These are phyloP conservation scores for Octodonta nipae DNA, from an alignment of 2,888 invertebrate species.

Conservation along the genomic window DNA sequence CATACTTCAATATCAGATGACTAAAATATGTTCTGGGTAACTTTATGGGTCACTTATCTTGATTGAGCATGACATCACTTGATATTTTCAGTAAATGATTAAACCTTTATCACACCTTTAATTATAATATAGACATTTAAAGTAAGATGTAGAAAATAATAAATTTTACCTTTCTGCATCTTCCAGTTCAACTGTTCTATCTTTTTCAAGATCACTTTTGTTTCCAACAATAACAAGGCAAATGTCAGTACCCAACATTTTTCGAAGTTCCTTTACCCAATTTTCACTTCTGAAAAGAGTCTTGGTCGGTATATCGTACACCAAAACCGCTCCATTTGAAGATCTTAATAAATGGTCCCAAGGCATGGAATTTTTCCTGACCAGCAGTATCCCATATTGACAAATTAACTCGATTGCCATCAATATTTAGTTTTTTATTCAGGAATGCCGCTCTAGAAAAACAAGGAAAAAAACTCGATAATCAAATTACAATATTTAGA, in stretches of 20 bases:
- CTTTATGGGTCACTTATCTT: too few species aligned
- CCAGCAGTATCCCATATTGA: slow-evolving; percentile 99
- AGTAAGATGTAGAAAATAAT: too few species aligned
- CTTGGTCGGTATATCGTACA: slow-evolving; percentile 86
- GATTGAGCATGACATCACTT: too few species aligned
- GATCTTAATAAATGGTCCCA: slow-evolving; percentile 96
- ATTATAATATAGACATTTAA: too few species aligned
- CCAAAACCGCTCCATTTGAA: slow-evolving; percentile 92
- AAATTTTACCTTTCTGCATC: slow-evolving; percentile 84
- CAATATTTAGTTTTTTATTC: slow-evolving; percentile 82
- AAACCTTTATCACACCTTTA: too few species aligned
- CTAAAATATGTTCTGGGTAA: too few species aligned
- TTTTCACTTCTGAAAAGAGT: slow-evolving; percentile 95
- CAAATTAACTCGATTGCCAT: slow-evolving; percentile 76
- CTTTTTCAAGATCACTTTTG: slow-evolving; percentile 88
- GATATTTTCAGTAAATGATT: too few species aligned
- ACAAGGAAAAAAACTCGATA: not conserved
- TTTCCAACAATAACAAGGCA: slow-evolving; percentile 90
- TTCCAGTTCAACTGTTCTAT: slow-evolving; percentile 69
- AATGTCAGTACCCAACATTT: slow-evolving; percentile 88
- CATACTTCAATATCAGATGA: too few species aligned
- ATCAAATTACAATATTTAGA: not conserved
- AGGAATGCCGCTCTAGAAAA: slow-evolving; percentile 97
- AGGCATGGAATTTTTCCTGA: slow-evolving; percentile 90
- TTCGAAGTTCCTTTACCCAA: slow-evolving; percentile 94